These are phyloP conservation scores for Colius striatus DNA, from an alignment of 2,113 vertebrate species.

Conservation along the genomic window DNA sequence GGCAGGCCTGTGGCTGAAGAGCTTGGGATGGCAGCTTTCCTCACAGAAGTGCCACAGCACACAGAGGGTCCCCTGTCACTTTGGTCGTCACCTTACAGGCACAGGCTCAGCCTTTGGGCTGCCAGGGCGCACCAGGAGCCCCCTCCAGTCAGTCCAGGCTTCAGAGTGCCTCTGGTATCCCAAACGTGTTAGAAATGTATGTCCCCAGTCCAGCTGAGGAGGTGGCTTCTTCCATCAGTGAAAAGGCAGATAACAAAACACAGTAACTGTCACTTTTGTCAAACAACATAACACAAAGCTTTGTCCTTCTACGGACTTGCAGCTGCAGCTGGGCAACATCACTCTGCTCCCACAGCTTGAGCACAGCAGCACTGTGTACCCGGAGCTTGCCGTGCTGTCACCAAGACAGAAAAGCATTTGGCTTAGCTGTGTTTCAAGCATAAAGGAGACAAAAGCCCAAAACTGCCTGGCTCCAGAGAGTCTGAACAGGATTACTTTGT, in stretches of 20 bases:
- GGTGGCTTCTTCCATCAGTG: not conserved
- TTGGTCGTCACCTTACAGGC: not conserved
- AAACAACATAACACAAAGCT: constrained; percentile 59
- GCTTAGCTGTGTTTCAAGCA: constrained; percentile 20
- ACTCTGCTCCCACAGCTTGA: constrained; percentile 15
- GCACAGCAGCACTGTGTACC: constrained; percentile 58
- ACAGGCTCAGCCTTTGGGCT: not conserved
- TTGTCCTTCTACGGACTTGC: constrained; percentile 59
- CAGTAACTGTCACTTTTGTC: constrained; percentile 46
- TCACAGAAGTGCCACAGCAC: not conserved
- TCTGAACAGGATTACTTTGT: constrained; percentile 38
- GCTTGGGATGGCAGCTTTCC: not conserved
- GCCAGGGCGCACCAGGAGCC: not conserved
- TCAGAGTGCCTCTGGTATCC: not conserved
- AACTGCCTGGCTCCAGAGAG: not conserved
- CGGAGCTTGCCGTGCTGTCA: constrained; percentile 39
- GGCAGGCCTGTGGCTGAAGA: not conserved
- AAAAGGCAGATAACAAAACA: constrained; percentile 58
- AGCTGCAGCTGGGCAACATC: constrained; percentile 69
- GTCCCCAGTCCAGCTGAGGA: not conserved
- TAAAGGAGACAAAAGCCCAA: constrained; percentile 53
- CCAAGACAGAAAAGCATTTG: constrained; percentile 14
- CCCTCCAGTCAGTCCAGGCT: not conserved
- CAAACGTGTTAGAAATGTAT: not conserved
- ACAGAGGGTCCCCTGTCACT: not conserved